Base-by-base conservation (phyloP, 64 coral and sea anemone genomes). In the Pocillopora verrucosa region DNA sequence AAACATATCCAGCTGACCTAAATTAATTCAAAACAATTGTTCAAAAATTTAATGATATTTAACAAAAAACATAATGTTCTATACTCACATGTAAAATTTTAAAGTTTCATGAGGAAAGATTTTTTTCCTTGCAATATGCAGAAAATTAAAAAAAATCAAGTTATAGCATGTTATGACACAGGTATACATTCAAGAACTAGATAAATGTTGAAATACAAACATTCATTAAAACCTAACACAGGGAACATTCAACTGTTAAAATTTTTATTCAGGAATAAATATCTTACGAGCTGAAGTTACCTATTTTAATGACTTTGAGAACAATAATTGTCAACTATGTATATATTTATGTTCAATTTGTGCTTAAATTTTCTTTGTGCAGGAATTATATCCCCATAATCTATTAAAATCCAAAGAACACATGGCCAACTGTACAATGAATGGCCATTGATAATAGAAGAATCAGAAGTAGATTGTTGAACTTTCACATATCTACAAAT, bases 51-150 rank as follows among this genome's bases (percentile, higher is more conserved):
- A 51, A 51, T 51, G 41, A 51, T 7, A 51, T 51, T 51, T 51
- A 0, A 51, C 41, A 51, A 51, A 51, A 4, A 4, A 51, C 41
- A 51, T 51, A 7, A 51, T 51, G 41, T 51, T 13, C 30, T 30
- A 30, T 35, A 25, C 24, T 13, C 34, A 30, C 30, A 30, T 30
- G 30, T 30, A 30, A 30, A 30, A 30, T 30, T 30, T 84, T 84
- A 84, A 84, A 72, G 24, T 84, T 84, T 84, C 45, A 70, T 69
- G 56, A 72, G 62, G 70, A 69, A 64, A 69, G 81, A 22, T 56
- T 4, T 30, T 82, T 13, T 68, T 60, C 16, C 45, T 69, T 56
- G 41, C 67, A 69, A 56, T 69, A 10, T 36, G 51, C 36, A 24
- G 36, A 68, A 34, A 10, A 9, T 16, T 1, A 9, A 11, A 24